A percentile compares a stretch with the other conserved stretches of the same genome.
Evolutionary conservation across 2,113 vertebrate species (phyloP).

Genomic region (Microcebus jonahi): DNA sequence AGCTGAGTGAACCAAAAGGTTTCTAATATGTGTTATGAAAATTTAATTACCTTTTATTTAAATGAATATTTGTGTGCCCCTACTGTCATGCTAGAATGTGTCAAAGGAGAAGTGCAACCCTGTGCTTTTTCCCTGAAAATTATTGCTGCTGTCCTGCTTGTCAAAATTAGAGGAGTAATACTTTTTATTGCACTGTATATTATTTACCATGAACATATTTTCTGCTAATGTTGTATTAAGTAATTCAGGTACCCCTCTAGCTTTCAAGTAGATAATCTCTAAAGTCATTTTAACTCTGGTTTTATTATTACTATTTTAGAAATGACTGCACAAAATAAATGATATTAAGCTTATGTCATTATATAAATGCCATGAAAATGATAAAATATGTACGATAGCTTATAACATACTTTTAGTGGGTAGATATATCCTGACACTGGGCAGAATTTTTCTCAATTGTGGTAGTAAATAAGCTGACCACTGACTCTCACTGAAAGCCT

Average conservation of each 20-base stretch:
- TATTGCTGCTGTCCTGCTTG: background rate
- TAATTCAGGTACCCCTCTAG: background rate
- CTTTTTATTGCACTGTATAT: background rate
- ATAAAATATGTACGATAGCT: background rate
- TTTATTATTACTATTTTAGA: background rate
- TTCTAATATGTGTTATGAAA: background rate
- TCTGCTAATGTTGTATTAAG: background rate
- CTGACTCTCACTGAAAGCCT: background rate
- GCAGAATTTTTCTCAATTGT: background rate
- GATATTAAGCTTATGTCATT: background rate
- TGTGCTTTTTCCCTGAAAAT: background rate
- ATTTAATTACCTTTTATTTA: background rate
- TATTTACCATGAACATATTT: slow-evolving; percentile 9
- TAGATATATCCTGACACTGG: background rate
- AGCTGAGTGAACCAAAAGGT: background rate
- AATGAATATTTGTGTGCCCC: background rate
- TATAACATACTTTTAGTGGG: background rate
- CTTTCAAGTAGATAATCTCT: background rate
- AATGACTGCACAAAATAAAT: background rate
- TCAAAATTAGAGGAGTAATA: background rate
- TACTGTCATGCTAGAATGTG: background rate
- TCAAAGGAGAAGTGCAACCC: background rate
- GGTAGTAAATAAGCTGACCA: background rate
- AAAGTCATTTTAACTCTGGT: background rate
- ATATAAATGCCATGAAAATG: background rate